A percentile compares a stretch with the other conserved stretches of the same genome.
Evolutionary conservation across 2,888 invertebrate species (phyloP).

Genomic region (Noctua janthe): DNA sequence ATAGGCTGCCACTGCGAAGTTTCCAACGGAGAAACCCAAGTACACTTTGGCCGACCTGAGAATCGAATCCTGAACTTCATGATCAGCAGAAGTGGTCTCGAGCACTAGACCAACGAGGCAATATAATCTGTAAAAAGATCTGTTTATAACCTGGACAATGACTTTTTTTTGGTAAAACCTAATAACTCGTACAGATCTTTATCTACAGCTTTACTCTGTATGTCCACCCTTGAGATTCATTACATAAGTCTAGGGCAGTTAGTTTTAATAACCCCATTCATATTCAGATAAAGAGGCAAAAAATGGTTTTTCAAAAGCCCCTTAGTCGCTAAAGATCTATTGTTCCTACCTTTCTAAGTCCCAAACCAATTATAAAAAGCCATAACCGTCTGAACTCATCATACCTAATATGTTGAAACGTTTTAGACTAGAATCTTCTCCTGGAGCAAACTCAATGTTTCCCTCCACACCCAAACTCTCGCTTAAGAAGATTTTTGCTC

Average conservation of each 20-base stretch:
- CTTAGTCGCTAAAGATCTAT: slow-evolving; percentile 30
- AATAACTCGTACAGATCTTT: neutral
- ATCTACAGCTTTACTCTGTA: neutral
- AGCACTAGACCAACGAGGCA: neutral
- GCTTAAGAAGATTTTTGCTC: slow-evolving; percentile 39
- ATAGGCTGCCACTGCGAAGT: neutral
- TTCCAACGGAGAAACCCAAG: neutral
- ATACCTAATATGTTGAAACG: neutral
- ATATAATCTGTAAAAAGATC: too few relatives aligned
- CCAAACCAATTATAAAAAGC: slow-evolving; percentile 44
- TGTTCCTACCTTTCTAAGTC: slow-evolving; percentile 12
- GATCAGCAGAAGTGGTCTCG: neutral
- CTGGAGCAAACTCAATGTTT: slow-evolving; percentile 8
- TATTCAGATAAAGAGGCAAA: slow-evolving; percentile 5
- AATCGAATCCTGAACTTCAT: neutral
- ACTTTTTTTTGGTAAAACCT: neutral
- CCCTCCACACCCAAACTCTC: slow-evolving; percentile 19
- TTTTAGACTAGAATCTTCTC: neutral
- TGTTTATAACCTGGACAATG: too few relatives aligned
- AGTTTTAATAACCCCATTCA: slow-evolving; percentile 38
- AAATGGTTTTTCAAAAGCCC: slow-evolving; percentile 10
- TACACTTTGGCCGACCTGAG: neutral
- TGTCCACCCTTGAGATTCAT: neutral
- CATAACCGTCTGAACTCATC: neutral
- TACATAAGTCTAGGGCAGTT: slow-evolving; percentile 17